Conservation (phyloP, 53 echinoderm and acorn worm genomes). For the Pentamera pediparva region DNA sequence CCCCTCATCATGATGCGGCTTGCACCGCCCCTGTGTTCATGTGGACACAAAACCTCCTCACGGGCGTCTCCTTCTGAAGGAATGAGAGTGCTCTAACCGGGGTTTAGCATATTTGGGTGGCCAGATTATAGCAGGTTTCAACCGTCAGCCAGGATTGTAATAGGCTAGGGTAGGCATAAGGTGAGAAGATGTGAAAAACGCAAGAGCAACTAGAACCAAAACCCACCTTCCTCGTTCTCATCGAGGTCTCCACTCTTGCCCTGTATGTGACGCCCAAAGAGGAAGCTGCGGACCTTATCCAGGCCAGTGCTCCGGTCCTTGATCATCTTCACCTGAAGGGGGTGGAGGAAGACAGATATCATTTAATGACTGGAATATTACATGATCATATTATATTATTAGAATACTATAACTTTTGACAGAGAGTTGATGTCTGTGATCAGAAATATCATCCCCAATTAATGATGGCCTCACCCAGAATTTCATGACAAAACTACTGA, state of each 20-base stretch:
- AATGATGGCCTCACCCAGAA: background rate
- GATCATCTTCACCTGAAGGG: conserved; percentile 56
- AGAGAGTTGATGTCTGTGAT: too few species aligned
- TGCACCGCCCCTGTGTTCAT: background rate
- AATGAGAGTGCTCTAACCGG: too few species aligned
- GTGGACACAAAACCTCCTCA: too few species aligned
- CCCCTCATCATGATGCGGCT: background rate
- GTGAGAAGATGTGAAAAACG: background rate
- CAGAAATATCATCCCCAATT: too few species aligned
- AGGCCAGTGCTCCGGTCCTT: conserved; percentile 55
- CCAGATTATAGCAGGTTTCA: background rate
- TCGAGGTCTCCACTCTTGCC: conserved; percentile 52
- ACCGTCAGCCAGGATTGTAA: background rate
- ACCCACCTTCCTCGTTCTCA: conserved; percentile 55
- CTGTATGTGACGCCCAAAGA: conserved; percentile 56
- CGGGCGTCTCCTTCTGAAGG: too few species aligned
- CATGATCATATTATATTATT: too few species aligned
- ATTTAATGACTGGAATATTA: too few species aligned
- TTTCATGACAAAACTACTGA: too few species aligned
- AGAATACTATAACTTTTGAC: too few species aligned
- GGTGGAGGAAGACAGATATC: background rate
- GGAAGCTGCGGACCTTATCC: conserved; percentile 81
- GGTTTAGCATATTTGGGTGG: too few species aligned
- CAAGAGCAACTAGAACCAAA: background rate
- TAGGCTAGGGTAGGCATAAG: background rate